These are phyloP conservation scores for Philopotamus ludificatus DNA, from an alignment of 1,140 invertebrate genomes.

Conservation along the genomic window DNA sequence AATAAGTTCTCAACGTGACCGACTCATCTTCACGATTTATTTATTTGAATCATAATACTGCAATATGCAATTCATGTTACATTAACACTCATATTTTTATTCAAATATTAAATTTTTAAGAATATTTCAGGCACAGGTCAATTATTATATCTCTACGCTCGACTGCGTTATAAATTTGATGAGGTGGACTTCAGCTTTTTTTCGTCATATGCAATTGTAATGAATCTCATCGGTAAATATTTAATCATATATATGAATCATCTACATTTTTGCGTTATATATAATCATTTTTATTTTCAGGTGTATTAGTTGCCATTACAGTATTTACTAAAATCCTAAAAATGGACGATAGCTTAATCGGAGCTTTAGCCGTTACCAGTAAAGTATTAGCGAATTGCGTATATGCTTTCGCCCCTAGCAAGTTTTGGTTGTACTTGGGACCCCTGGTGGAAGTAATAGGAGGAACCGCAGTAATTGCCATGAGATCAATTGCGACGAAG, in stretches of 20 bases:
- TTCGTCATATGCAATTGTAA: slow-evolving; percentile 51
- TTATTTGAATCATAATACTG: no score
- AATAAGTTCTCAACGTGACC: no score
- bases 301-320: slow-evolving; percentile 48
- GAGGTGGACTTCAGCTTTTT: slow-evolving; percentile 54
- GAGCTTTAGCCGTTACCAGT: slow-evolving; percentile 48
- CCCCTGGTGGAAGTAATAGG: slow-evolving; percentile 58
- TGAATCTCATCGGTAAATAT: slow-evolving; percentile 52
- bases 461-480: slow-evolving; percentile 54
- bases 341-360: slow-evolving; percentile 51
- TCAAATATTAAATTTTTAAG: no score
- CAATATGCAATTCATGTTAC: background rate
- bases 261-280: no score
- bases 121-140: slow-evolving; percentile 53
- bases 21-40: no score
- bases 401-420: slow-evolving; percentile 49
- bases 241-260: background rate
- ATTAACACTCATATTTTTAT: background rate
- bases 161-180: slow-evolving; percentile 50
- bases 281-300: slow-evolving; percentile 45
- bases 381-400: slow-evolving; percentile 48
- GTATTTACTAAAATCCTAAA: slow-evolving; percentile 51
- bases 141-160: slow-evolving; percentile 53
- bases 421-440: slow-evolving; percentile 49
- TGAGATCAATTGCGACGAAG: slow-evolving; percentile 61